Evolutionary conservation across 2,888 invertebrate genomes (phyloP).

Genomic region (Drosophila incognita): DNA sequence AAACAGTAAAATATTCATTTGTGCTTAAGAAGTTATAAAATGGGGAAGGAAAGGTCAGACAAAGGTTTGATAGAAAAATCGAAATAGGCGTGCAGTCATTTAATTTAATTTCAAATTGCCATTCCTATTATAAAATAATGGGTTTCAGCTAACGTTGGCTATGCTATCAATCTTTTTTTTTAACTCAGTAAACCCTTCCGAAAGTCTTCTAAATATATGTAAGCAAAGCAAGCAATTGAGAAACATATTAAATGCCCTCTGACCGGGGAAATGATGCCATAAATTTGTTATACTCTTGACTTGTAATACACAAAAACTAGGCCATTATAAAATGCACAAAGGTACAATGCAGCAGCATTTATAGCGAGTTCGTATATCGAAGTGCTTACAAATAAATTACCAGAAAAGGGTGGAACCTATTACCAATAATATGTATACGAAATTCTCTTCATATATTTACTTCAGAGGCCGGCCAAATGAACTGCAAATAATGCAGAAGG

Average conservation of each 20-base stretch:
- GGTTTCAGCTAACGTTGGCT: not conserved
- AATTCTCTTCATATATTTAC: slow-evolving; percentile 1
- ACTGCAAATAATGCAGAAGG: slow-evolving; percentile 64
- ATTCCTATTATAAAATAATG: not conserved
- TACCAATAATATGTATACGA: slow-evolving; percentile 7
- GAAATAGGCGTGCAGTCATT: not conserved
- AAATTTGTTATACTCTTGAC: slow-evolving; percentile 12
- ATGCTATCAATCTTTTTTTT: not conserved
- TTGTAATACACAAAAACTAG: not conserved
- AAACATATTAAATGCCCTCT: slow-evolving; percentile 14
- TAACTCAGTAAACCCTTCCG: not conserved
- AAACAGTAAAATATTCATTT: not conserved
- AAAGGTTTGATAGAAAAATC: not conserved
- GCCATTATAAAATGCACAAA: slow-evolving; percentile 6
- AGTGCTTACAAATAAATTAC: slow-evolving; percentile 45
- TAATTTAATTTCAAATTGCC: not conserved
- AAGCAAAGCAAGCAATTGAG: slow-evolving; percentile 12
- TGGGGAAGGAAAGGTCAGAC: not conserved
- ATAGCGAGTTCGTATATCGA: not conserved
- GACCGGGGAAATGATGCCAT: slow-evolving; percentile 10
- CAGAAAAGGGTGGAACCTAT: not conserved
- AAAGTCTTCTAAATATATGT: not conserved
- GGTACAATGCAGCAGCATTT: slow-evolving; percentile 18
- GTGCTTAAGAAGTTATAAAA: not conserved
- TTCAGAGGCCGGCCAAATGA: slow-evolving; percentile 57